These are phyloP conservation scores for Herpetotheres cachinnans DNA, from an alignment of 2,113 vertebrate genomes.

Conservation along the genomic window DNA sequence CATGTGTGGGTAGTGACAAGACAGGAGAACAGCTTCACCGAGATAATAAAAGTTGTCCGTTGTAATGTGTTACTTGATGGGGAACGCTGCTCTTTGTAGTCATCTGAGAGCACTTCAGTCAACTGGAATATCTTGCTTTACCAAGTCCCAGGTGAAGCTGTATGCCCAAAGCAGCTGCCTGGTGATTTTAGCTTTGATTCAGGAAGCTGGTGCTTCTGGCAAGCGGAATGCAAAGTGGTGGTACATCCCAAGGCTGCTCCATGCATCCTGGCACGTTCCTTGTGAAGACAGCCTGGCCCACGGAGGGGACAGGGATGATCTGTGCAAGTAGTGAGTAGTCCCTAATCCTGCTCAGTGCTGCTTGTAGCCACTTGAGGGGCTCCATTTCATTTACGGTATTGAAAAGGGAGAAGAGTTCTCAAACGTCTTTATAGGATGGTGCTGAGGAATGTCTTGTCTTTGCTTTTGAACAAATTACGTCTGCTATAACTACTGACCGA, in stretches of 20 bases:
- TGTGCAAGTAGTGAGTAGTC: background rate
- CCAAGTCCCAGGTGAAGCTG: background rate
- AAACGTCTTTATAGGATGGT: background rate
- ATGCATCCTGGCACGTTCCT: background rate
- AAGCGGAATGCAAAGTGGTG: background rate
- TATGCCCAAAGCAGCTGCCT: background rate
- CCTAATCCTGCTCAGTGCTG: background rate
- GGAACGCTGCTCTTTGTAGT: background rate
- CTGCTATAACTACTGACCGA: background rate
- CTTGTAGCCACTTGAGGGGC: background rate
- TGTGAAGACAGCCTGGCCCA: background rate
- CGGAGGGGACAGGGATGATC: background rate
- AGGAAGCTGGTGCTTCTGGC: background rate
- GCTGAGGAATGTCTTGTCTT: background rate
- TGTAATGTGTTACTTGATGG: background rate
- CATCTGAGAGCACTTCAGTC: background rate
- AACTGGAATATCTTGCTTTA: constrained; percentile 46
- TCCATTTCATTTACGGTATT: rapidly evolving
- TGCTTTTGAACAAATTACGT: background rate
- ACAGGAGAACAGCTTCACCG: background rate
- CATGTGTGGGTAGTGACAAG: background rate
- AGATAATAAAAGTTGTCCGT: background rate
- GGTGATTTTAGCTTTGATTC: background rate
- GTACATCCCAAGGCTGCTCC: background rate
- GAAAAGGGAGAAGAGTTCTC: background rate